Percentiles rank a stretch among this genome's conserved stretches.
These are phyloP conservation scores for Chromobotia macracanthus DNA, from an alignment of 2,797 vertebrate genomes.

Conservation along the genomic window DNA sequence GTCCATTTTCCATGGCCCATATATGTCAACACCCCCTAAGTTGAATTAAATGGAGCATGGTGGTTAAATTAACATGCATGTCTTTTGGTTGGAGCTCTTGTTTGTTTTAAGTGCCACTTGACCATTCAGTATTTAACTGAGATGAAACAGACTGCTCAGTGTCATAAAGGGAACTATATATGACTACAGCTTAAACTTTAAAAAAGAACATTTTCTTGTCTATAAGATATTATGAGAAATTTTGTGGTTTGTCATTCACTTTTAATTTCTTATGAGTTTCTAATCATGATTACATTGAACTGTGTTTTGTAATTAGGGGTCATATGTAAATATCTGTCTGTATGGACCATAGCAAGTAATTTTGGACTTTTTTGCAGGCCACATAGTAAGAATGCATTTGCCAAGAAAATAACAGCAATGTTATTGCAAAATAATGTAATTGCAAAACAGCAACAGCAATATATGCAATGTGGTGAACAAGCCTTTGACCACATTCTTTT, in stretches of 20 bases:
- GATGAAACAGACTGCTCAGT: slow-evolving; percentile 41
- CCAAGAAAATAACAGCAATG: background rate
- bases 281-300: background rate
- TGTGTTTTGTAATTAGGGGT: background rate
- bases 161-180: background rate
- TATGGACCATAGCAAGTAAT: background rate
- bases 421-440: too few species aligned
- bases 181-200: background rate
- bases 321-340: background rate
- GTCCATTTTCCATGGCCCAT: slow-evolving; percentile 67
- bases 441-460: too few species aligned
- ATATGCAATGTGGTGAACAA: too few species aligned
- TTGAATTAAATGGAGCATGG: slow-evolving; percentile 71
- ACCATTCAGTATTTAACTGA: slow-evolving; percentile 51
- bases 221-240: background rate
- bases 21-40: slow-evolving; percentile 67
- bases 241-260: background rate
- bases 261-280: background rate
- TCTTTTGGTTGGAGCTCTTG: slow-evolving; percentile 57
- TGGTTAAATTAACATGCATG: slow-evolving; percentile 67
- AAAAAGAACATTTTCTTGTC: background rate
- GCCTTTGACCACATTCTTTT: too few species aligned
- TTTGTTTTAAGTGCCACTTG: slow-evolving; percentile 64
- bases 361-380: background rate
- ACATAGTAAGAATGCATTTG: background rate